Evolutionary conservation across 2,113 vertebrate species (phyloP), one percentile per base, ranked within the genome.

Genomic region (Tinamus guttatus): DNA sequence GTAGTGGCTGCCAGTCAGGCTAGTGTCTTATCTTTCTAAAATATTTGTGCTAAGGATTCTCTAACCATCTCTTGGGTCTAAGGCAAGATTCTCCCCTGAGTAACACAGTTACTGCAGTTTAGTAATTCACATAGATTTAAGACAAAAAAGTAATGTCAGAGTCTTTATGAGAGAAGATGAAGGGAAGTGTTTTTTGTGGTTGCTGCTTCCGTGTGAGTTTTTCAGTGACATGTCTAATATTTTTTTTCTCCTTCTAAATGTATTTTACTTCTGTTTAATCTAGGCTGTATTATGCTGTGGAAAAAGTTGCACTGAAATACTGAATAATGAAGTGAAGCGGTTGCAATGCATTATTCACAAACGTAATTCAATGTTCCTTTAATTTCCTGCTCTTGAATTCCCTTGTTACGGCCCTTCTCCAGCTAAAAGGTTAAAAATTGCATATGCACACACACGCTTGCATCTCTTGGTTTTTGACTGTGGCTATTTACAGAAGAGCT

Each of bases 381-480:
- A 38, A 28, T 28, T 59, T 67, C 58, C 17, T 79, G 11, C 25
- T 60, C 5, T 85, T 30, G 20, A 21, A 41, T 69, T 59, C 11
- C 38, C 25, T 45, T 90, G 21, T 59, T n/a, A 7, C 64, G 63
- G 20, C 22, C 3, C 19, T 60, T 12, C 8, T 49, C 24, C 27
- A 82, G 15, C 40, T 36, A 45, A n/a, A 75, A 60, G 30, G 10
- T 85, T 79, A 30, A 67, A 32, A 70, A 30, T 70, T 70, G n/a
- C 4, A 2, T 40, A 32, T 3, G 3, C 41, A 24, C 5, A 25
- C 24, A 22, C 3, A 4, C 0, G 0, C 12, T 4, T 6, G 7
- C 27, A 25, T 9, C 36, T 6, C 70, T 73, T 68, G 17, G 36
- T 81, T 38, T 67, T 68, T 69, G 28, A 5, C 25, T 85, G 27